These are phyloP conservation scores for Cosmorhoe ocellata DNA, from an alignment of 2,888 invertebrate species.

Conservation along the genomic window DNA sequence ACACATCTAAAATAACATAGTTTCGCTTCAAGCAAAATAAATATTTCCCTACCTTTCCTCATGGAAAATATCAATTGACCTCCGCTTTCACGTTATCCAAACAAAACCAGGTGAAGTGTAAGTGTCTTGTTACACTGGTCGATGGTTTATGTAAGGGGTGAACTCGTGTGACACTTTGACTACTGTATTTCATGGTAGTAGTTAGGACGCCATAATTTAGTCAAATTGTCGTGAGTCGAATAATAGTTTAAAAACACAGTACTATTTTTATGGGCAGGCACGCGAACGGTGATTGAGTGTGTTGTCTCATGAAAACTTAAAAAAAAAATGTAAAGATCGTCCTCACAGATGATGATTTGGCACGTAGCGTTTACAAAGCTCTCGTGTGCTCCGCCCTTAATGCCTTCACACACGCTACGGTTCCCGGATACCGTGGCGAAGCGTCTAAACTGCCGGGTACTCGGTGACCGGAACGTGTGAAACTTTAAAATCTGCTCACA, in stretches of 20 bases:
- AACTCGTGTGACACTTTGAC: not conserved
- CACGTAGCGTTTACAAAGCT: no score
- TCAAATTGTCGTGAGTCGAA: not conserved
- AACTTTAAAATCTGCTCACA: no score
- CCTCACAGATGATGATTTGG: no score
- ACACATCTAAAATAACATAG: conserved; percentile 37
- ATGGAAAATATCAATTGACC: conserved; percentile 45
- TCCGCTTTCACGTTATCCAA: conserved; percentile 32
- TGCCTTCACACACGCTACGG: no score
- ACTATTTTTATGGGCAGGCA: no score
- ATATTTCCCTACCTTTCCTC: conserved; percentile 48
- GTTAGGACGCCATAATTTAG: not conserved
- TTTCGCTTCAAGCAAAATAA: conserved; percentile 47
- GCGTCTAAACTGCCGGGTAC: no score
- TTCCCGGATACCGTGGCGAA: no score
- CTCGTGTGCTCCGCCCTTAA: not conserved
- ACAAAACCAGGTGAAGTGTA: conserved; percentile 28
- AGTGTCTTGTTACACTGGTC: conserved; percentile 35
- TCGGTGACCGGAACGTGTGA: no score
- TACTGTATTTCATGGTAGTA: not conserved
- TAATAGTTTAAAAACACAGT: no score
- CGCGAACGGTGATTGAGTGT: no score
- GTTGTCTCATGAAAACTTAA: no score
- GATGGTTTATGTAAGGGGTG: conserved; percentile 8
- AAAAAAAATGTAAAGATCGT: no score